Percentiles rank a stretch among this genome's conserved stretches.
phyloP scores from a whole-genome alignment of 2,113 vertebrate genomes.

The Ptilorrhoa leucosticta region DNA sequence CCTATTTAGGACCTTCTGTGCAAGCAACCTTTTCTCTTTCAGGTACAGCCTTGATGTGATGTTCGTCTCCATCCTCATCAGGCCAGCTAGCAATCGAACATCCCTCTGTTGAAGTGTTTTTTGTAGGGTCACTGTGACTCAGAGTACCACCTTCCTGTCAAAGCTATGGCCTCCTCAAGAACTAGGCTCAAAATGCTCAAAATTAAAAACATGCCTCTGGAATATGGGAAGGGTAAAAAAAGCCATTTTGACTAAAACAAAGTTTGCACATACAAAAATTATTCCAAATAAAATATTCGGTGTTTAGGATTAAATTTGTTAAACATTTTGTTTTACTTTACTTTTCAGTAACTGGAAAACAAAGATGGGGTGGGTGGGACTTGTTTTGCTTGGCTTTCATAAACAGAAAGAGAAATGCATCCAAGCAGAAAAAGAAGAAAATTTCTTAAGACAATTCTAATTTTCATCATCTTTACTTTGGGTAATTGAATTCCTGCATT shows the following conservation, averaged over 20 bases:
- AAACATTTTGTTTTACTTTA: not conserved
- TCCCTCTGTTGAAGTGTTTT: not conserved
- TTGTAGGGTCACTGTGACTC: not conserved
- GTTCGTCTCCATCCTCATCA: not conserved
- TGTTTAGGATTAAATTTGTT: not conserved
- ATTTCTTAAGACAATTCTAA: not conserved
- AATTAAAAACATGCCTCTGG: not conserved
- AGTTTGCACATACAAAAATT: not conserved
- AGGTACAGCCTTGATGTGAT: not conserved
- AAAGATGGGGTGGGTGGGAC: not conserved
- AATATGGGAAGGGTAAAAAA: not conserved
- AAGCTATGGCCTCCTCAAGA: not conserved
- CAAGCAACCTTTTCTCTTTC: not conserved
- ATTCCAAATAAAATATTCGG: not conserved
- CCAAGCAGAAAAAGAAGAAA: not conserved
- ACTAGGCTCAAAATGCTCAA: not conserved
- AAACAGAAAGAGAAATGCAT: not conserved
- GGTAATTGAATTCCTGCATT: not conserved
- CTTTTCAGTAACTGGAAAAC: not conserved
- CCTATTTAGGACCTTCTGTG: not conserved
- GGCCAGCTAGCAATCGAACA: not conserved
- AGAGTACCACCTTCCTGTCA: not conserved
- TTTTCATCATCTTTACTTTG: not conserved
- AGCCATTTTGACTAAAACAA: not conserved
- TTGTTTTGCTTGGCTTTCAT: not conserved